Evolutionary conservation across 2,113 vertebrate genomes (phyloP).

Genomic region (Cairina moschata): DNA sequence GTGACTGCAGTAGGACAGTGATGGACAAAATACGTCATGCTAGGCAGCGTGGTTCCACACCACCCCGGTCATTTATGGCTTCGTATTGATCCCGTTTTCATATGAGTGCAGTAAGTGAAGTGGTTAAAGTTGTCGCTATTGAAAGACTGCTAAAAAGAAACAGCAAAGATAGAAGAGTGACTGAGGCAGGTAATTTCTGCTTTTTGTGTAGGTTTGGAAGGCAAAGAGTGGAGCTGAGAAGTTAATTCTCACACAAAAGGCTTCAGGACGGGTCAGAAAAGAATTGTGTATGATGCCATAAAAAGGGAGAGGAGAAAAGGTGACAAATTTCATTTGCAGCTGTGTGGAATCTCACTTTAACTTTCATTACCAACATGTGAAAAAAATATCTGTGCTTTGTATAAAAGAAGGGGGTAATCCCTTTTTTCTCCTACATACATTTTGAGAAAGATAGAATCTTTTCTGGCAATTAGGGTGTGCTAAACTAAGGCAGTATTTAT

Average conservation of each 20-base stretch:
- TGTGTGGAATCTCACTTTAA: neutral
- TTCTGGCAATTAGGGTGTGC: no score
- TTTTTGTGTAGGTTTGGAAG: neutral
- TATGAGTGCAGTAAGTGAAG: neutral
- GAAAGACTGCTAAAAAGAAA: neutral
- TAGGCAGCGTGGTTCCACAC: neutral
- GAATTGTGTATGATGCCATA: neutral
- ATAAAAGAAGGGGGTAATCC: neutral
- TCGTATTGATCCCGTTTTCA: neutral
- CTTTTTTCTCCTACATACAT: neutral
- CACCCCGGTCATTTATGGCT: neutral
- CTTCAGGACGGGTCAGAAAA: neutral
- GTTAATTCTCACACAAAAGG: neutral
- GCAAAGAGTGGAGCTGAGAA: neutral
- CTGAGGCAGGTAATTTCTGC: neutral
- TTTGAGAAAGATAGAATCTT: neutral
- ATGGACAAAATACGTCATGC: neutral
- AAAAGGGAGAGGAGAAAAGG: neutral
- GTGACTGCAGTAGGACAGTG: neutral
- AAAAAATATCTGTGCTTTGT: neutral
- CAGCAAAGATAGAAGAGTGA: neutral
- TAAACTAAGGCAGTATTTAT: neutral
- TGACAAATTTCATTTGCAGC: neutral
- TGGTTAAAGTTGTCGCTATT: neutral
- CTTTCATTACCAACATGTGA: neutral